Conservation (phyloP, 1,140 invertebrate species). For the Ceratosolen fusciceps region DNA sequence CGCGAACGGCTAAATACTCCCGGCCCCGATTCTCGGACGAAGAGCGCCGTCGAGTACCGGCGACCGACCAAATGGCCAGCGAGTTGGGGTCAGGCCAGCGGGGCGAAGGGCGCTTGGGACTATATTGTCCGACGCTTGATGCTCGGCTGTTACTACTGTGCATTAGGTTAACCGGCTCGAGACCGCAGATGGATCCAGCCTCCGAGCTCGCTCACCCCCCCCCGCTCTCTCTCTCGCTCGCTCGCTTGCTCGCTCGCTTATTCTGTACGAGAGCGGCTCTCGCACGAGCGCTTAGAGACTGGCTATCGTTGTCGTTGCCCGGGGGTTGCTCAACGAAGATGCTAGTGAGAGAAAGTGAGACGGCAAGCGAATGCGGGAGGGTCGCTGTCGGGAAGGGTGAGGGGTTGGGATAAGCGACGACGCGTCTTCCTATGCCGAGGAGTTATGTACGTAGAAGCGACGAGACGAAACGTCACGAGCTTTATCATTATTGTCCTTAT, state of each 20-base stretch:
- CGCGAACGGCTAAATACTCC: too few relatives aligned
- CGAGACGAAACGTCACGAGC: conserved; percentile 13
- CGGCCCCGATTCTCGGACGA: too few relatives aligned
- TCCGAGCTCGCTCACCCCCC: neutral
- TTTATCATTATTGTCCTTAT: conserved; percentile 21
- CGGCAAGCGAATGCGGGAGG: neutral
- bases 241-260: neutral
- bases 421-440: conserved; percentile 14
- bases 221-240: neutral
- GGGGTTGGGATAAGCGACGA: conserved; percentile 16
- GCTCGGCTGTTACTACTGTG: conserved; percentile 26
- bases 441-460: neutral
- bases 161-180: conserved; percentile 28
- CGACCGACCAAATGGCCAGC: neutral
- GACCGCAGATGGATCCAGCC: conserved; percentile 20
- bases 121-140: conserved; percentile 19
- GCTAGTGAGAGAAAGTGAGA: neutral
- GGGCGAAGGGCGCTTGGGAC: neutral
- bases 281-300: too few relatives aligned
- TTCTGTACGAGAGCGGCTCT: neutral
- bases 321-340: neutral
- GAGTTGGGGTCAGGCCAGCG: neutral
- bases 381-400: neutral
- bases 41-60: too few relatives aligned
- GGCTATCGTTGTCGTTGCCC: neutral